Evolutionary conservation across 1,140 invertebrate genomes (phyloP).

Genomic region (Diorhabda sublineata): DNA sequence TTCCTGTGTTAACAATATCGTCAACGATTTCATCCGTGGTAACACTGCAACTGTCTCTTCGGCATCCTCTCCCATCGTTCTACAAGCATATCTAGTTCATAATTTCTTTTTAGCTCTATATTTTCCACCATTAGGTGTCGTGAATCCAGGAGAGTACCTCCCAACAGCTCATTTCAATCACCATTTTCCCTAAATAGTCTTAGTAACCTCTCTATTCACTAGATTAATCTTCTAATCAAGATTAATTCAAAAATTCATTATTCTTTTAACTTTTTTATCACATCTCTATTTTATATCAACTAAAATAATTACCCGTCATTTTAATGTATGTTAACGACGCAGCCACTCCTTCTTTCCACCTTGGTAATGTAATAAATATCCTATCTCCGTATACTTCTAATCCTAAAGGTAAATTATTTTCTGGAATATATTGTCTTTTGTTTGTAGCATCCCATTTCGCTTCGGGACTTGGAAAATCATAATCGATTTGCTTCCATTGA

Average conservation of each 20-base stretch:
- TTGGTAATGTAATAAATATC: constrained; percentile 67
- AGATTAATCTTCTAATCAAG: not conserved
- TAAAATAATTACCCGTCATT: constrained; percentile 56
- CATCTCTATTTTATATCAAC: not conserved
- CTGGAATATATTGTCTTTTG: constrained; percentile 55
- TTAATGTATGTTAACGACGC: constrained; percentile 69
- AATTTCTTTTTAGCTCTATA: no score
- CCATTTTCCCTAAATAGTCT: no score
- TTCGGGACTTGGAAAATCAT: constrained; percentile 55
- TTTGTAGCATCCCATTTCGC: constrained; percentile 54
- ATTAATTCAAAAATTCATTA: not conserved
- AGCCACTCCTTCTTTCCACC: constrained; percentile 69
- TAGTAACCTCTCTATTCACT: no score
- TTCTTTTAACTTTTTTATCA: not conserved
- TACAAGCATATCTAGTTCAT: no score
- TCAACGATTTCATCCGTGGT: no score
- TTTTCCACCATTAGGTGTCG: no score
- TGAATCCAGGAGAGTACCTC: no score
- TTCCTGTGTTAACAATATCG: no score
- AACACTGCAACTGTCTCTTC: no score
- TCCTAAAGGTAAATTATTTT: constrained; percentile 67
- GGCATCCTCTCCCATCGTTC: no score
- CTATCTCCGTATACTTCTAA: constrained; percentile 61
- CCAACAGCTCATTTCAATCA: no score
- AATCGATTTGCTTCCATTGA: constrained; percentile 70